Conservation (phyloP, 2,113 vertebrate species). For the Lagenorhynchus albirostris region DNA sequence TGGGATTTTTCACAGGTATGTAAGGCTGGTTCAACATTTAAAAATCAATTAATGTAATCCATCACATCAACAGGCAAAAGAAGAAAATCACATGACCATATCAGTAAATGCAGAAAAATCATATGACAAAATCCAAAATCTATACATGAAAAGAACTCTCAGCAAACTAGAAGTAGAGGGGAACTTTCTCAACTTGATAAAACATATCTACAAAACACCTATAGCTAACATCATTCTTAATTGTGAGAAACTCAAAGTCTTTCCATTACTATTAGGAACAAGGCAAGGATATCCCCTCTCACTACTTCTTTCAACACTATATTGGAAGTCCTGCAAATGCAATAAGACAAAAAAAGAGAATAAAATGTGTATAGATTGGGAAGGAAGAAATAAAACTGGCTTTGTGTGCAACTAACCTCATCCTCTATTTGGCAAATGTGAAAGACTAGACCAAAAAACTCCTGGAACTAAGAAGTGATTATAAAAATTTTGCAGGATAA, state of each 20-base stretch:
- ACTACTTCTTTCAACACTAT: neutral
- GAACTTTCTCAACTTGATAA: neutral
- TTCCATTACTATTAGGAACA: neutral
- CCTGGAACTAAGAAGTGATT: neutral
- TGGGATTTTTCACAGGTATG: neutral
- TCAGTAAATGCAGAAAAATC: neutral
- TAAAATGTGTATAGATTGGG: neutral
- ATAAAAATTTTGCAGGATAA: neutral
- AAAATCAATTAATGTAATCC: neutral
- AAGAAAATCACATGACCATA: neutral
- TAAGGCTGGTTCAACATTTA: neutral
- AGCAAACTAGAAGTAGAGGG: neutral
- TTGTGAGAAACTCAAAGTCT: neutral
- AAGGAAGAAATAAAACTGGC: neutral
- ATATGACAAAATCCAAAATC: neutral
- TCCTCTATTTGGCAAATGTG: neutral
- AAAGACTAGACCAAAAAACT: neutral
- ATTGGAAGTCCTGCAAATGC: neutral
- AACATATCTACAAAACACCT: neutral
- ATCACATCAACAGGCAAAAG: neutral
- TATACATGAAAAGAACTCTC: neutral
- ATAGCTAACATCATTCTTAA: neutral
- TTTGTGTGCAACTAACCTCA: neutral
- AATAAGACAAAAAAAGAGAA: neutral
- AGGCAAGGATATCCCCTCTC: neutral